Percentiles rank a stretch among this genome's conserved stretches.
These are phyloP conservation scores for Nesogale talazaci DNA, from an alignment of 2,113 vertebrate species.

Conservation along the genomic window DNA sequence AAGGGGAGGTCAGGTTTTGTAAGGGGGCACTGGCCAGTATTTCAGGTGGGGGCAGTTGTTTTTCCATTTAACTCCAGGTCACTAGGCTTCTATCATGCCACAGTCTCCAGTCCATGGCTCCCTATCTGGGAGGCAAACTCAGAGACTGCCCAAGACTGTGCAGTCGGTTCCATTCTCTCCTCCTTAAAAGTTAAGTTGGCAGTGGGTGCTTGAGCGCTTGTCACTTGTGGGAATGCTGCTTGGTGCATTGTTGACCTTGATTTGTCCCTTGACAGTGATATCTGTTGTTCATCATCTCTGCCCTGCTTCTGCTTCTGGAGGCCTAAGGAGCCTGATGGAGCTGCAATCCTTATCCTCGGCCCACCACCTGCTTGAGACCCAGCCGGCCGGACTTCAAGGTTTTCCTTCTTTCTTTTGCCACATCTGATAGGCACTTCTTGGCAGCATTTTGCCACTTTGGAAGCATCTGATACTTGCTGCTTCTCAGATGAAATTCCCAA, in stretches of 20 bases:
- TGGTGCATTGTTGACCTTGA: background rate
- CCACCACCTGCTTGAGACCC: background rate
- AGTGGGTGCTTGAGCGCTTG: background rate
- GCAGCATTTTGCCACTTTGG: background rate
- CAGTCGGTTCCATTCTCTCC: background rate
- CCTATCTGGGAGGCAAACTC: background rate
- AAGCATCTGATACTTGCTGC: background rate
- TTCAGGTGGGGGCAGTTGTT: conserved; percentile 8
- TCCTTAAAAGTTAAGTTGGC: background rate
- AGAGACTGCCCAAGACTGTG: background rate
- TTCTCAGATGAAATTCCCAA: too few relatives aligned
- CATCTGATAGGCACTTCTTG: background rate
- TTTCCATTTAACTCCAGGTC: background rate
- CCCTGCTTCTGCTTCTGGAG: background rate
- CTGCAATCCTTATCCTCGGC: background rate
- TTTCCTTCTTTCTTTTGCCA: background rate
- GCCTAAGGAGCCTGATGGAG: background rate
- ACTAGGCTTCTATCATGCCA: background rate
- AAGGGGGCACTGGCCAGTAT: background rate
- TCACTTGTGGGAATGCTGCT: background rate
- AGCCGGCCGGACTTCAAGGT: background rate
- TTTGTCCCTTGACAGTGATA: background rate
- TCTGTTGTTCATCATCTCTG: background rate
- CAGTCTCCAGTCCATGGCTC: background rate
- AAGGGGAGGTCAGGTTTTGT: background rate